Percentiles rank a stretch among this genome's conserved stretches.
phyloP scores from a whole-genome alignment of 2,888 invertebrate species.

The Protonemura montana region DNA sequence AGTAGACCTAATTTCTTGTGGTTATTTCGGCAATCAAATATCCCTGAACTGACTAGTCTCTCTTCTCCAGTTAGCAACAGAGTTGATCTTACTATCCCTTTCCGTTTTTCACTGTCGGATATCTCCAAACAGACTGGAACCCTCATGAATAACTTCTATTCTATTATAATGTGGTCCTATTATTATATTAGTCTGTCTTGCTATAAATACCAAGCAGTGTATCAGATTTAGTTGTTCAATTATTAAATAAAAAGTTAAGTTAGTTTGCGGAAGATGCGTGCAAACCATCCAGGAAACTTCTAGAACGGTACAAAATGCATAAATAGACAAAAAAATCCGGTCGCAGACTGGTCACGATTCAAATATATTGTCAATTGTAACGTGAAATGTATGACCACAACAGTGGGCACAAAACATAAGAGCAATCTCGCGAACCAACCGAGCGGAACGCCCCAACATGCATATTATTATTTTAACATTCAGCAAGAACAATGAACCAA shows the following conservation, averaged over 20 bases:
- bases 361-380: slow-evolving; percentile 7
- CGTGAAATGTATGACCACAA: neutral
- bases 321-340: neutral
- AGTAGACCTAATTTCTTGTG: neutral
- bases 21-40: neutral
- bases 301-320: neutral
- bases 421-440: neutral
- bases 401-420: neutral
- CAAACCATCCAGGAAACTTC: neutral
- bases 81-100: neutral
- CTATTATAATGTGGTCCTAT: neutral
- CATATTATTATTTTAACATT: slow-evolving; percentile 12
- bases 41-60: neutral
- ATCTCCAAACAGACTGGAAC: neutral
- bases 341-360: neutral
- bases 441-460: slow-evolving; percentile 7
- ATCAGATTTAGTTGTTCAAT: neutral
- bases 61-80: neutral
- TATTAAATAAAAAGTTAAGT: neutral
- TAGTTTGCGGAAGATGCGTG: neutral
- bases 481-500: slow-evolving; percentile 4
- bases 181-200: neutral
- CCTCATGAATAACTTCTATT: neutral
- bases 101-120: neutral
- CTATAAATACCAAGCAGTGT: neutral